Evolutionary conservation across 2,797 vertebrate genomes (phyloP).

Genomic region (Pampus argenteus): DNA sequence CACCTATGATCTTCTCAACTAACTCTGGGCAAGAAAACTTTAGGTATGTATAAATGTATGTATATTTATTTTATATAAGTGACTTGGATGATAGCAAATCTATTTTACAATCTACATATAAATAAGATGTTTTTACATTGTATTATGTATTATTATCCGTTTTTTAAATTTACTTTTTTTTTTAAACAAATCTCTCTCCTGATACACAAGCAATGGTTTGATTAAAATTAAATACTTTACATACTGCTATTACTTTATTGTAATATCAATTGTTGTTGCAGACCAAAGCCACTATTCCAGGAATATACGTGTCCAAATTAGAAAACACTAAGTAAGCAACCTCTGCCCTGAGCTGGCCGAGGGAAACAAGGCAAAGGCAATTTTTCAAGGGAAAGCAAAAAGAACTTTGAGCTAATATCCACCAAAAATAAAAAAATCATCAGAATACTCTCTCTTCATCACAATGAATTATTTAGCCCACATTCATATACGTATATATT

Average conservation of each 20-base stretch:
- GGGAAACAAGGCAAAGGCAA: background rate
- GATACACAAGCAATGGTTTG: background rate
- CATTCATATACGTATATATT: background rate
- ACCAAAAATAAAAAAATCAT: background rate
- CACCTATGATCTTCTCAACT: no score
- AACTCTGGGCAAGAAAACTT: no score
- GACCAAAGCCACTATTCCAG: background rate
- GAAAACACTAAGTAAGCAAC: background rate
- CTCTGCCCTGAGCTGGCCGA: background rate
- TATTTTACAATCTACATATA: background rate
- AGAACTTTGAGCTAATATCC: background rate
- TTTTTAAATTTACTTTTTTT: no score
- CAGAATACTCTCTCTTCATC: conserved; percentile 3
- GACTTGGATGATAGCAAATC: background rate
- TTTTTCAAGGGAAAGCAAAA: background rate
- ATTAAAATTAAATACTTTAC: background rate
- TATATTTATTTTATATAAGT: no score
- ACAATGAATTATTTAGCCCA: background rate
- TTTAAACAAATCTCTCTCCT: background rate
- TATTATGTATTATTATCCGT: background rate
- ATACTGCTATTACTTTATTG: background rate
- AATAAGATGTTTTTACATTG: background rate
- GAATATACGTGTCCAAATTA: background rate
- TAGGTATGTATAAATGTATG: no score
- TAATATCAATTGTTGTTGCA: background rate